These are phyloP conservation scores for Plutella xylostella DNA, from an alignment of 2,888 invertebrate genomes.

Conservation along the genomic window DNA sequence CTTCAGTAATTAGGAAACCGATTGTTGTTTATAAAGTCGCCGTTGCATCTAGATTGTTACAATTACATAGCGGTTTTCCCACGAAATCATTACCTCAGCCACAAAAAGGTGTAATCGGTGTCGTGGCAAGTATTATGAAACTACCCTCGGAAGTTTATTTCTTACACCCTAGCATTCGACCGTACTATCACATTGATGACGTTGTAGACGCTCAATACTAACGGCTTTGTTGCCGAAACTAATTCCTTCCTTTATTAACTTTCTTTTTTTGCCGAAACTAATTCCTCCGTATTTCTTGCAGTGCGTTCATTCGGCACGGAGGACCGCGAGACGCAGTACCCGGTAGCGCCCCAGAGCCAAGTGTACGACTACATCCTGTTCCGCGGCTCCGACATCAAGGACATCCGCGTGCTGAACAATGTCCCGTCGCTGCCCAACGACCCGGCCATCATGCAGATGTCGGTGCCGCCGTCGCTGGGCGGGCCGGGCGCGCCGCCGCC, in stretches of 20 bases:
- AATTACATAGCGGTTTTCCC: constrained; percentile 20
- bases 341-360: constrained; percentile 96
- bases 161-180: constrained; percentile 27
- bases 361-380: constrained; percentile 99
- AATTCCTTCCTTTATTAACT: constrained; percentile 5
- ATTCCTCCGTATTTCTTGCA: constrained; percentile 51
- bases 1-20: constrained; percentile 23
- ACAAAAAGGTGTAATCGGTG: background rate
- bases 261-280: constrained; percentile 11
- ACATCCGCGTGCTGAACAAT: constrained; percentile 95
- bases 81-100: no score
- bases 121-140: constrained; percentile 30
- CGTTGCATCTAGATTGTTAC: constrained; percentile 24
- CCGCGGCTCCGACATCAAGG: constrained; percentile 98
- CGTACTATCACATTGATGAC: constrained; percentile 60
- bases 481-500: constrained; percentile 69
- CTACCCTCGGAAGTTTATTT: constrained; percentile 38
- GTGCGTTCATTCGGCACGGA: constrained; percentile 99
- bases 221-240: constrained; percentile 13
- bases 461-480: constrained; percentile 78
- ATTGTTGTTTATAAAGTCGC: constrained; percentile 47
- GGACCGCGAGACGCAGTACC: constrained; percentile 94
- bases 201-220: constrained; percentile 36
- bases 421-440: constrained; percentile 91
- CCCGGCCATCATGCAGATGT: constrained; percentile 97